phyloP scores from a whole-genome alignment of 2,888 invertebrate species.

The Cerastis leucographa region DNA sequence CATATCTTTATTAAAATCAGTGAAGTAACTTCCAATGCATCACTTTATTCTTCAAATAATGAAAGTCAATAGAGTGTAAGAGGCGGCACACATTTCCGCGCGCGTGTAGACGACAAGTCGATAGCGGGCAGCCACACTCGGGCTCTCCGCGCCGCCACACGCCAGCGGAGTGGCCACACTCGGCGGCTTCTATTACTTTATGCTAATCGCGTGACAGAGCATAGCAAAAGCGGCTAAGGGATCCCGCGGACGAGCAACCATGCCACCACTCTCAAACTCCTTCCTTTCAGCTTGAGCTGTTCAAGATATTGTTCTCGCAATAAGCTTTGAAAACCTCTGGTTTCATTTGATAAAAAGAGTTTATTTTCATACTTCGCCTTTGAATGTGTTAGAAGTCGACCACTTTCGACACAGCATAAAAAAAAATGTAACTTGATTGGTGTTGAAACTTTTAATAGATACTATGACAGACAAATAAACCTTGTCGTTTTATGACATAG shows the following conservation, averaged over 20 bases:
- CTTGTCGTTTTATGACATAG: background rate
- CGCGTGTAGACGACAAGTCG: constrained; percentile 45
- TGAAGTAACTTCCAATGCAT: background rate
- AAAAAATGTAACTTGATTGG: background rate
- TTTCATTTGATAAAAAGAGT: background rate
- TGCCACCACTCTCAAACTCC: background rate
- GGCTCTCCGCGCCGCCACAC: constrained; percentile 4
- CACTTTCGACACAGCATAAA: background rate
- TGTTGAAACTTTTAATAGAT: background rate
- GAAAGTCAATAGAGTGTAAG: constrained; percentile 16
- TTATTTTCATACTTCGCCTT: background rate
- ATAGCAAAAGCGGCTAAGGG: constrained; percentile 11
- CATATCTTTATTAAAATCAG: too few relatives aligned
- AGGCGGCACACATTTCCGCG: constrained; percentile 12
- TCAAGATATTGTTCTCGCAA: background rate
- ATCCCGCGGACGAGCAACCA: constrained; percentile 17
- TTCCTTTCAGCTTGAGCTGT: constrained; percentile 20
- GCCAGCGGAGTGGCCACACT: constrained; percentile 43
- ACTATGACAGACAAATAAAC: background rate
- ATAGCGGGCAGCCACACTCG: constrained; percentile 36
- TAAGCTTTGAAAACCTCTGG: background rate
- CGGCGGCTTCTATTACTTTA: constrained; percentile 61
- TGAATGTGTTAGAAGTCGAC: background rate
- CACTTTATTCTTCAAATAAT: constrained; percentile 1
- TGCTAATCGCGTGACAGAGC: constrained; percentile 49